Base-by-base conservation (phyloP, 2,113 vertebrate species). In the Carassius gibelio region DNA sequence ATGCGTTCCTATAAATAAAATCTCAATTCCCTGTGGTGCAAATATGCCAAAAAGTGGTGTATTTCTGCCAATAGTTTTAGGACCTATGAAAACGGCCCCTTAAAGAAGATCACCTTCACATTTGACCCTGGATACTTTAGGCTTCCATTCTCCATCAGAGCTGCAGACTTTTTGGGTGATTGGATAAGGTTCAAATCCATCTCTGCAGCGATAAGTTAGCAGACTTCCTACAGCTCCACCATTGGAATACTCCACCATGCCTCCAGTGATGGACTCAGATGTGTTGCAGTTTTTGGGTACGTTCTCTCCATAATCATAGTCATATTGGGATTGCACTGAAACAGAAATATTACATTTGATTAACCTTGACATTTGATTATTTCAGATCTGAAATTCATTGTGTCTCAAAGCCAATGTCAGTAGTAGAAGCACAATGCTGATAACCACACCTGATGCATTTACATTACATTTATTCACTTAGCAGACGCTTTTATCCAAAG, bases 171-270 rank as follows among this genome's bases (percentile, higher is more conserved):
- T 89, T 9, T 81, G 75, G 19, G 3, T 55, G 30, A 89, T 45
- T 71, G 88, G 88, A 61, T 77, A 89, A 30, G 88, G 88, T 66
- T 74, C 66, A 59, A 68, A 87, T 7, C 88, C 88, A 59, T 75
- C n/a, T 0, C 30, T 34, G 57, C 88, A 89, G 11, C 23, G 8
- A 48, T 86, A 89, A 6, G 82, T 87, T 3, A 86, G 38, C 14
- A 72, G 84, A 78, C 86, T 89, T 1, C 64, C 57, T 26, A 11
- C 76, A 23, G 4, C 36, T 8, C 84, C 77, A 3, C 19, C 48
- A 1, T 52, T 84, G 9, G 88, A 85, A 42, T 86, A 87, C 42
- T 68, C 38, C 21, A 87, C 88, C 10, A 7, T 84, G 9, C 86
- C 88, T 59, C 88, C 86, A 38, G 5, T 48, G 19, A 87, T 87